Evolutionary conservation across 1,140 invertebrate species (phyloP).

Genomic region (Zaprionus africanus): DNA sequence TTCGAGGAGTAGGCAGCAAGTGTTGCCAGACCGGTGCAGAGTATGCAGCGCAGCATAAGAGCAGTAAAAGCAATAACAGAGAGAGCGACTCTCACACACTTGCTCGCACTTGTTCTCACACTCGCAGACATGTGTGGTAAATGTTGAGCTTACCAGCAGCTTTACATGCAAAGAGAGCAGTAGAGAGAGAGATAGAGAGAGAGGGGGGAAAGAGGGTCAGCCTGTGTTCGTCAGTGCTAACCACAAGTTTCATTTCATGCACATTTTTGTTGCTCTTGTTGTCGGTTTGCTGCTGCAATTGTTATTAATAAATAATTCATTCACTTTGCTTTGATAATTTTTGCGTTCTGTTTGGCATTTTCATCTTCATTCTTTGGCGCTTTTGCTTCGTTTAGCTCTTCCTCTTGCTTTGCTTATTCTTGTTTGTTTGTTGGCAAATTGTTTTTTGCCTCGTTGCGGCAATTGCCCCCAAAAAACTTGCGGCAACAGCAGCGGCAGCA

Average conservation of each 20-base stretch:
- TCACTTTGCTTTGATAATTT: conserved; percentile 11
- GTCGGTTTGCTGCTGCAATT: conserved; percentile 22
- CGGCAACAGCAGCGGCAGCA: background rate
- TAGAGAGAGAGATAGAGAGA: background rate
- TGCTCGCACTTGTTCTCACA: background rate
- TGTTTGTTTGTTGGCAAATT: conserved; percentile 16
- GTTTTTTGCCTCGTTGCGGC: conserved; percentile 9
- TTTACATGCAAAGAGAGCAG: conserved; percentile 5
- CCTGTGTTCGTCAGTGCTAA: conserved; percentile 4
- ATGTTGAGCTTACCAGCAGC: conserved; percentile 19
- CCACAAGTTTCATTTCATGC: conserved; percentile 28
- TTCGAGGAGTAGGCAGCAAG: background rate
- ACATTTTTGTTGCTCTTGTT: conserved; percentile 3
- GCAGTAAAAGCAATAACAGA: background rate
- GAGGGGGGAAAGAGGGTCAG: too few relatives aligned
- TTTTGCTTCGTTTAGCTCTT: background rate
- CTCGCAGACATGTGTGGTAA: background rate
- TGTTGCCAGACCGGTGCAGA: background rate
- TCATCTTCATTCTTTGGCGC: conserved; percentile 8
- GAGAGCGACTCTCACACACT: background rate
- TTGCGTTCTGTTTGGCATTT: conserved; percentile 29
- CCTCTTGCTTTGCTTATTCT: background rate
- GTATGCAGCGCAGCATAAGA: background rate
- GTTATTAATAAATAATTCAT: conserved; percentile 53
- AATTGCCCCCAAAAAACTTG: conserved; percentile 5